Percentiles rank a stretch among this genome's conserved stretches.
Conservation (phyloP, 1,140 invertebrate genomes). For the Copidosoma floridanum region DNA sequence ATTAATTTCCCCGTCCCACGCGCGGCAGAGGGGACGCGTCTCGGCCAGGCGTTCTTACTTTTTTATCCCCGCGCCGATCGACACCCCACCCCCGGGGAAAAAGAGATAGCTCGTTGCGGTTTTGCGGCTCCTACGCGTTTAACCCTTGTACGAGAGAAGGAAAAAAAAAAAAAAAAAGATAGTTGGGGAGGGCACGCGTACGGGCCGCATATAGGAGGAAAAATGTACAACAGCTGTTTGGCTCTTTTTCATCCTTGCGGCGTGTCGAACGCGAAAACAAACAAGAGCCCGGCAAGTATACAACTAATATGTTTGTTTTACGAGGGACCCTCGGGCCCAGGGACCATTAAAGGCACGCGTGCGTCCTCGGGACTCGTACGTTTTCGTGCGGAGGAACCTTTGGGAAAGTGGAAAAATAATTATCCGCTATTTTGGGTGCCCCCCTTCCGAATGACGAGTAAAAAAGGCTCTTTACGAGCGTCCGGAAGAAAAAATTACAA, state of each 20-base stretch:
- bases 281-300: neutral
- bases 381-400: too few species aligned
- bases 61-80: slow-evolving; percentile 14
- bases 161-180: neutral
- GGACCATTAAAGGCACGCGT: too few species aligned
- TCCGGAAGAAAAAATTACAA: slow-evolving; percentile 14
- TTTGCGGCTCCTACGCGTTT: neutral
- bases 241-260: neutral
- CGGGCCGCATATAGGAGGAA: too few species aligned
- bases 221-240: slow-evolving; percentile 8
- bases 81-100: neutral
- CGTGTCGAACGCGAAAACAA: neutral
- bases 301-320: slow-evolving; percentile 21
- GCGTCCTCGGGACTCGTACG: too few species aligned
- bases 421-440: neutral
- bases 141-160: neutral
- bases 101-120: neutral
- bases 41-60: slow-evolving; percentile 3
- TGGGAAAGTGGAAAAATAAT: slow-evolving; percentile 8
- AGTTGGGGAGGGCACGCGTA: too few species aligned
- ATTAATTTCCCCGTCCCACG: slow-evolving; percentile 19
- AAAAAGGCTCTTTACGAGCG: neutral
- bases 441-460: neutral
- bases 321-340: too few species aligned
- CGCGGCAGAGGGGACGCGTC: neutral